Conservation (phyloP, 2,113 vertebrate species). For the Corythoichthys haematopterus region DNA sequence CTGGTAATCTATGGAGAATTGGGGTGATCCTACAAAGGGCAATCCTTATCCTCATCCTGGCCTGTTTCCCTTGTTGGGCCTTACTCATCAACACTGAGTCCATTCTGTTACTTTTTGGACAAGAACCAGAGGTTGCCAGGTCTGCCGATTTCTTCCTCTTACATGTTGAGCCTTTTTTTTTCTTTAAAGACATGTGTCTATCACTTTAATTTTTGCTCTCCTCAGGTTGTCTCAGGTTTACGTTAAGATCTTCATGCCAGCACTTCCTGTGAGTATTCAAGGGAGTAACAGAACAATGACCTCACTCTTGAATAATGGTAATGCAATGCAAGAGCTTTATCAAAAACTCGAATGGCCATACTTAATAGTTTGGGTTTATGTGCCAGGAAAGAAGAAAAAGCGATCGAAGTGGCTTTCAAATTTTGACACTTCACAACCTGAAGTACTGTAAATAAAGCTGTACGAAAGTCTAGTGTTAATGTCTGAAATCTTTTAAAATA, state of each 20-base stretch:
- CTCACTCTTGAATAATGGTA: neutral
- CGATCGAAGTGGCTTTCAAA: no score
- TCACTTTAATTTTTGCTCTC: constrained; percentile 12
- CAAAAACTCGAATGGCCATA: neutral
- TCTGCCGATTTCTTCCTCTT: constrained; percentile 42
- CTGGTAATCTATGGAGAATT: constrained; percentile 78
- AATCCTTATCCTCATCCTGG: constrained; percentile 78
- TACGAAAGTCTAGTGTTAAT: no score
- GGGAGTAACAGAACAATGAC: neutral
- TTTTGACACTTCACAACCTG: no score
- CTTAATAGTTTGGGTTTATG: no score
- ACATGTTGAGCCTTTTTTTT: neutral
- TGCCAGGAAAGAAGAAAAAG: no score
- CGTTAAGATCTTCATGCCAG: constrained; percentile 86
- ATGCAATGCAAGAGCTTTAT: neutral
- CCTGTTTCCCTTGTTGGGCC: constrained; percentile 91
- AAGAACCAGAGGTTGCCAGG: constrained; percentile 82
- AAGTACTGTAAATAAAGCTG: no score
- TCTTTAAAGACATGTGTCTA: neutral
- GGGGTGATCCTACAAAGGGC: constrained; percentile 84
- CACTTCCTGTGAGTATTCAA: constrained; percentile 83
- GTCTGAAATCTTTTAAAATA: no score
- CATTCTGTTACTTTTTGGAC: constrained; percentile 76
- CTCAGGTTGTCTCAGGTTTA: constrained; percentile 85
- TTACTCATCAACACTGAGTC: constrained; percentile 85